phyloP scores from a whole-genome alignment of 1,140 invertebrate species.

The Oreohelix idahoensis region DNA sequence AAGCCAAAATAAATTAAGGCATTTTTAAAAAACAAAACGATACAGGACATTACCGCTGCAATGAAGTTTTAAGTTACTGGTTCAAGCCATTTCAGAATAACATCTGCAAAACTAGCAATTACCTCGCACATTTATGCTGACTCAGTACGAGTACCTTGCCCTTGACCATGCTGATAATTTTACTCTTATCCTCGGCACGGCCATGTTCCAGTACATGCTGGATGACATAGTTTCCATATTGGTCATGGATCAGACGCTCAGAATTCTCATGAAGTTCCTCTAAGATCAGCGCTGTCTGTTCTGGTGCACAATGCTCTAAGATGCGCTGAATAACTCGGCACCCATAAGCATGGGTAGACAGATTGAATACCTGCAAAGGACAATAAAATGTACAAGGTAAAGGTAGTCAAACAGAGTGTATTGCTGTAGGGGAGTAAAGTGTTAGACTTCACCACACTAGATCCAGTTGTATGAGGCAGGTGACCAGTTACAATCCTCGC shows the following conservation, averaged over 20 bases:
- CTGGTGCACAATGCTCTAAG: constrained; percentile 96
- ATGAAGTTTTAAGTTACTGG: too few species aligned
- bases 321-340: constrained; percentile 99
- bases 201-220: constrained; percentile 82
- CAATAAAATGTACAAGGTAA: not conserved
- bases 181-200: constrained; percentile 94
- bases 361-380: constrained; percentile 83
- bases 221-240: constrained; percentile 99
- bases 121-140: constrained; percentile 97
- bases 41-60: too few species aligned
- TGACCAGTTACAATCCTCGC: too few species aligned
- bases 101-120: too few species aligned
- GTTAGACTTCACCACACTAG: too few species aligned
- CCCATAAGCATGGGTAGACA: constrained; percentile 99
- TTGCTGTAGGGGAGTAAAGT: too few species aligned
- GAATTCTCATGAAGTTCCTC: constrained; percentile 95
- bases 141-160: constrained; percentile 95
- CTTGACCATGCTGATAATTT: constrained; percentile 91
- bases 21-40: too few species aligned
- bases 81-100: too few species aligned
- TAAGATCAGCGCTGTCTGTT: constrained; percentile 95
- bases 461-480: too few species aligned
- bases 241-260: constrained; percentile 97
- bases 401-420: too few species aligned
- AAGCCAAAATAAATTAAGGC: too few species aligned